Percentiles rank a stretch among this genome's conserved stretches.
Evolutionary conservation across 2,888 invertebrate genomes (phyloP).

Genomic region (Anoplius nigerrimus): DNA sequence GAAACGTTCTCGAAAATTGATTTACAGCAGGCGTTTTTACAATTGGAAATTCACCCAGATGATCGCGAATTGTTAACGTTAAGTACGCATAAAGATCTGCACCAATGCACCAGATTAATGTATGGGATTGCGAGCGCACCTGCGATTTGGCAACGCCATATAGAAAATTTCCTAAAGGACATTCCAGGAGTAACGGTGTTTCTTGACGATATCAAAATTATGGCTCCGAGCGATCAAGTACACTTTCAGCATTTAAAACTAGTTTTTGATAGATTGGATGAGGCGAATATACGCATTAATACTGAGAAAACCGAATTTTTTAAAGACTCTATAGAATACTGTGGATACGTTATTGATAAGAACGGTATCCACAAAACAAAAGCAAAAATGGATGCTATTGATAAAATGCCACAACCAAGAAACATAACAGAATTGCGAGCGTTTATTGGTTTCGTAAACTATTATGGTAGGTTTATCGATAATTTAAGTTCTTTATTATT

Average conservation of each 20-base stretch:
- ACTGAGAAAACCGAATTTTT: slow-evolving; percentile 23
- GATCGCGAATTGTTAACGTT: slow-evolving; percentile 22
- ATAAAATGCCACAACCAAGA: slow-evolving; percentile 45
- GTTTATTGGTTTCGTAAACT: slow-evolving; percentile 31
- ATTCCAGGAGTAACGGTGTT: slow-evolving; percentile 56
- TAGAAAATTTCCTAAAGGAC: slow-evolving; percentile 55
- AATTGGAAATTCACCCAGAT: slow-evolving; percentile 21
- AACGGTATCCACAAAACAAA: slow-evolving; percentile 24
- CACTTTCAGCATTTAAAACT: slow-evolving; percentile 12
- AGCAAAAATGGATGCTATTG: slow-evolving; percentile 30
- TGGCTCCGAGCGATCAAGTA: background rate
- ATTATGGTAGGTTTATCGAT: slow-evolving; percentile 28
- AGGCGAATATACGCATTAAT: slow-evolving; percentile 25
- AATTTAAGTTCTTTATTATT: slow-evolving; percentile 16
- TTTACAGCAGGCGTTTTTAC: slow-evolving; percentile 25
- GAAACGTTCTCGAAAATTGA: slow-evolving; percentile 51
- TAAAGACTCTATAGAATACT: slow-evolving; percentile 21
- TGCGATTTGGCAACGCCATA: slow-evolving; percentile 61
- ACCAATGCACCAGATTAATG: slow-evolving; percentile 43
- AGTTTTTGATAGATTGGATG: slow-evolving; percentile 6
- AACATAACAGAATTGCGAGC: slow-evolving; percentile 26
- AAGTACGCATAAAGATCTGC: slow-evolving; percentile 26
- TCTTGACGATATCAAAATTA: slow-evolving; percentile 52
- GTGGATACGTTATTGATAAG: slow-evolving; percentile 30
- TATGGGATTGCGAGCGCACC: slow-evolving; percentile 66